Base-by-base conservation (phyloP, 2,113 vertebrate genomes). In the Nothobranchius furzeri region DNA sequence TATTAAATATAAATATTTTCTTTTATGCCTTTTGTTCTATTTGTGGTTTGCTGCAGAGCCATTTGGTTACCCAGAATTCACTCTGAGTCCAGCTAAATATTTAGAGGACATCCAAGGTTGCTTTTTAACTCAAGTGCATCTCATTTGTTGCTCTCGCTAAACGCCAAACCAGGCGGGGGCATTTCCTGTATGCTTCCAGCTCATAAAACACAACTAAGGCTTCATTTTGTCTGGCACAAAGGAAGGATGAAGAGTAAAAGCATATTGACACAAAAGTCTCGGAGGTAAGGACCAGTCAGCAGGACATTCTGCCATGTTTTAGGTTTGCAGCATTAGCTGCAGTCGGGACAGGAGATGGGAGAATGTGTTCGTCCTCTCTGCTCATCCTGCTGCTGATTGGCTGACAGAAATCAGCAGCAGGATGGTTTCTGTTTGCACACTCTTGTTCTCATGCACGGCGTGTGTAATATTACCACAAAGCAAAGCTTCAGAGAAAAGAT, bases 1-100 rank as follows among this genome's bases (percentile, higher is more conserved):
- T 86, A 87, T 88, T 85, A 75, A 79, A 85, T 70, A 79, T 80
- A 80, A 87, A 88, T 82, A 81, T 73, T 73, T 47, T 55, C 14
- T 9, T 66, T 68, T 69, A 85, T 59, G 72, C 45, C 53, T 17
- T 30, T 56, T 74, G n/a, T 67, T 76, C 67, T 75, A 69, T 62
- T 83, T 82, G 75, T 74, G 76, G 76, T 85, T 76, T 70, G 46
- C 58, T 30, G 30, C 30, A 30, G 30, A 30, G 30, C 30, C 30
- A 57, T 77, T 37, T 56, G 84, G 64, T 72, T 73, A 70, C 58
- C 68, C 25, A 55, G 61, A 78, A 49, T 68, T 64, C 65, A 58
- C 48, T 69, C 60, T 72, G 57, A 75, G 49, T 72, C 53, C 64
- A 64, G 74, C 50, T 72, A 76, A 80, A 80, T 76, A 78, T 82